Base-by-base conservation (phyloP, 2,797 vertebrate species). In the Leptoclinus maculatus region DNA sequence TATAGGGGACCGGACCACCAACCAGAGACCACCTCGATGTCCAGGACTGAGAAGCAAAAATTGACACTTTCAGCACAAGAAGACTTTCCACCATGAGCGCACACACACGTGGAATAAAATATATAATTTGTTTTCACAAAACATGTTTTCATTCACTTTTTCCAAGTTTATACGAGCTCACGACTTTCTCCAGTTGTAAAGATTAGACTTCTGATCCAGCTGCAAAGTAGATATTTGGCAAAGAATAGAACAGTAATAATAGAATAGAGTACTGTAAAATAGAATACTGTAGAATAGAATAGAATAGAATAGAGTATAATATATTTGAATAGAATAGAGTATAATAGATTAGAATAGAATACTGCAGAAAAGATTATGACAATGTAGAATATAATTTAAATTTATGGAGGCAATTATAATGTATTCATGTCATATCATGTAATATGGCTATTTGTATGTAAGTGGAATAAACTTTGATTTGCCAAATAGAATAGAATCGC, bases 1-100 rank as follows among this genome's bases (percentile, higher is more conserved):
- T 87, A 70, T 78, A 80, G 29, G 27, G 69, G 78, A 84, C 76
- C 90, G 71, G 79, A 84, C 79, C 90, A 88, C 83, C 83, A 86
- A 76, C 71, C 64, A 57, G 41, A 83, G 89, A 89, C 84, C 76
- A 88, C 79, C 78, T 32, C 51, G 65, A 82, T 27, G 76, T 74
- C 54, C 66, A 13, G 66, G 66, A 59, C 78, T 17, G 75, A 86
- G 67, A 83, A 27, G 63, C 74, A 82, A 83, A 82, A 12, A 16
- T 76, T 54, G 60, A 77, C 79, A 83, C 85, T 4, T 25, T 79
- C 60, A 67, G 80, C 83, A 84, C 68, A 86, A 29, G 1, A 60
- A 49, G 60, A 68, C 71, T 86, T 85, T 86, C 78, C 56, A 76
- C 70, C 1, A 3, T 10, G 32, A 47, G 17, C 38, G 5, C 58